Base-by-base conservation (phyloP, 2,113 vertebrate species). In the Hyperoodon ampullatus region DNA sequence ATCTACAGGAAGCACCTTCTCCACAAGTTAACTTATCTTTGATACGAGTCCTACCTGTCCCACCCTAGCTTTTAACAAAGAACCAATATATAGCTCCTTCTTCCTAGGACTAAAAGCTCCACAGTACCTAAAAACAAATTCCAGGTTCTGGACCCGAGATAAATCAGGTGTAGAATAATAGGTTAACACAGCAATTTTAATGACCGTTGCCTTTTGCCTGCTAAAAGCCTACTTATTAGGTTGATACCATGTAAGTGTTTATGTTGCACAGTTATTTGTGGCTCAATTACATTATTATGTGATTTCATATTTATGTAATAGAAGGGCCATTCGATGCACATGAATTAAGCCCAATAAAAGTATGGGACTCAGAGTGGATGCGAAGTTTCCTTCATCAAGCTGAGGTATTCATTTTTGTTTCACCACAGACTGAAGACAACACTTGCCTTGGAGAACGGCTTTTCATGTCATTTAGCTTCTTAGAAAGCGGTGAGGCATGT, bases 271-370 rank as follows among this genome's bases (percentile, higher is more conserved):
- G 88, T 89, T 94, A 85, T 80, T 93, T 12, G 6, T 87, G 70
- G 53, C 82, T 95, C 90, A 71, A 53, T 89, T 90, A 42, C 42
- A 91, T 94, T 93, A 86, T 66, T 68, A 55, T 90, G n/a, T 89
- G 84, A 93, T 90, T 91, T 92, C 61, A 53, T 90, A 89, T 87
- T 77, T 80, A 39, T 63, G 26, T 50, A 74, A 70, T 72, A 74
- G 47, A 87, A 91, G 63, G 89, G 33, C 39, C 93, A 78, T 87
- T 74, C 86, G 44, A 74, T 71, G 60, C 6, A 84, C 47, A 58
- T 94, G 81, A 87, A 97, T 94, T 81, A 93, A 96, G 26, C 30
- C 44, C 21, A 92, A 21, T 71, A 94, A 91, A 61, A 83, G 13
- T 39, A n/a, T 55, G 18, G 33, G 84, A 83, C 87, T 84, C 30